Evolutionary conservation across 2,888 invertebrate genomes (phyloP), one percentile per base, ranked within the genome.

Genomic region (Caenorhabditis angaria): DNA sequence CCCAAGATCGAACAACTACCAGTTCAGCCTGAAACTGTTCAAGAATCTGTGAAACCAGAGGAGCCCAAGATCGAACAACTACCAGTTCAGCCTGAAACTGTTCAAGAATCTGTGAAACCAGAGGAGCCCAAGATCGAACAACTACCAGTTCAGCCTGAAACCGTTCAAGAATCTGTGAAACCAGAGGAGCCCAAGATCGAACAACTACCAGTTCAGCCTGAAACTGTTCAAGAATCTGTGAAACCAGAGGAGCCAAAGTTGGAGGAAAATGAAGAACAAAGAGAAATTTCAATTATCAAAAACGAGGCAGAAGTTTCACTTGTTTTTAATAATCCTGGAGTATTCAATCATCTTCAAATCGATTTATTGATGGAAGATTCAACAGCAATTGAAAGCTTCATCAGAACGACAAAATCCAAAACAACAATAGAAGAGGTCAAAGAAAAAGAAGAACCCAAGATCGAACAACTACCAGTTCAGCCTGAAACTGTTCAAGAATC

Each of bases 111-210:
- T n/a, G n/a, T n/a, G 22, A 51, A 24, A 51, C 51, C 32, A 32
- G 32, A 5, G 6, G 22, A 51, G 51, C 24, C 51, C 51, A 6
- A 51, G 51, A 18, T 51, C 18, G 51, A 56, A 22, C 20, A 56
- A 24, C 20, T 24, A 56, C 56, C 56, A 56, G 58, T 55, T 41
- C 56, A 64, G 28, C 32, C 41, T 5, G 56, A 48, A n/a, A n/a
- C 24, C 25, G 47, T 18, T 14, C 54, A 47, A 18, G 62, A 25
- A n/a, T n/a, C n/a, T n/a, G n/a, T n/a, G 1, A 51, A 53, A 22
- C 41, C 28, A 20, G 56, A 53, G 3, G 55, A 53, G 24, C n/a
- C 29, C 24, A 56, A 56, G 56, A 18, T 27, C 18, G 56, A 56
- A 25, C 24, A 56, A 24, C 8, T 6, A 56, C 32, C 32, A 32